Evolutionary conservation across 53 echinoderm and acorn worm genomes (phyloP), one percentile per base, ranked within the genome.

Genomic region (Echinarachnius parma): DNA sequence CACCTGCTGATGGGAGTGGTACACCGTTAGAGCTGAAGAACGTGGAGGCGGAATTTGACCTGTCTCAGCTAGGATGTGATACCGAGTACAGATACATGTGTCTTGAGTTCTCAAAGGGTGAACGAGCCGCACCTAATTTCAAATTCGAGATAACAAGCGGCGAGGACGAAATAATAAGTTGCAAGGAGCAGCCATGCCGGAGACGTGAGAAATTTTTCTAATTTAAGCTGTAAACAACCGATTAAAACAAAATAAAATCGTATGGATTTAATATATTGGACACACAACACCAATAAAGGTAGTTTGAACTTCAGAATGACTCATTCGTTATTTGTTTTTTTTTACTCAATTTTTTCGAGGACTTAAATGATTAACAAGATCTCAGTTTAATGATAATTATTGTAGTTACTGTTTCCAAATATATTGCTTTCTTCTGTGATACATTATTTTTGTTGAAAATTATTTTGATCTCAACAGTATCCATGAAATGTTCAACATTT

Each of bases 101-200:
- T 80, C 55, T 89, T 46, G 93, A 93, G 62, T 89, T 93, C 23
- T 75, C 89, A 46, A 89, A 93, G 59, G 89, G 93, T 34, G 48
- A 77, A 18, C 78, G 75, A 31, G 86, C 93, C 13, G 36, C 34
- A 33, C 93, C 93, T 1, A 86, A 93, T 71, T 93, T 93, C 52
- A 77, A 74, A 66, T 86, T 79, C 86, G 75, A 80, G 55, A 66
- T 76, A 29, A 33, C 53, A 20, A 65, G 76, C 9, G 82, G 82
- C 31, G 76, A 65, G 34, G 61, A 64, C 30, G 61, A 56, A 10
- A 80, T 92, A 24, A 66, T 84, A 72, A 92, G 83, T 53, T 92
- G 92, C 39, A 79, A 87, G 53, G 81, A 83, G 48, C 87, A 92
- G 55, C 80, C 83, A 2, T 92, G 92, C 18, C 80, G 86, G 21